Conservation (phyloP, 2,888 invertebrate species). For the Drosophila pegasa region DNA sequence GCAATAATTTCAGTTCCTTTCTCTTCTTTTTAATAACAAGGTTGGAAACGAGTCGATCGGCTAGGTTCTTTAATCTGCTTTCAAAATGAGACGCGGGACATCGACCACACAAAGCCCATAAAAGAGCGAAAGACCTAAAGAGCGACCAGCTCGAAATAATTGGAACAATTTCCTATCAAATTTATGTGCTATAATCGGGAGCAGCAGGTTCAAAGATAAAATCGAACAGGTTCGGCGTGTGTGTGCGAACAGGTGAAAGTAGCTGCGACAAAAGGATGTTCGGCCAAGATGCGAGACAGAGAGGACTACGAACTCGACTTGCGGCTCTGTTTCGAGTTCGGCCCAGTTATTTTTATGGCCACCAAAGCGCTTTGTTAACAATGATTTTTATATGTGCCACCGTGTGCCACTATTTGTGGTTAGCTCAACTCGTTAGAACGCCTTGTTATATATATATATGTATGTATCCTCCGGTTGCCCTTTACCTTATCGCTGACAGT, state of each 20-base stretch:
- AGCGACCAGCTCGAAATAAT: slow-evolving; percentile 66
- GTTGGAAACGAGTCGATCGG: slow-evolving; percentile 46
- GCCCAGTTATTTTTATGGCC: slow-evolving; percentile 72
- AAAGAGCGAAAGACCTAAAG: slow-evolving; percentile 44
- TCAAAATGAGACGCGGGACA: slow-evolving; percentile 67
- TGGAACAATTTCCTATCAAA: slow-evolving; percentile 80
- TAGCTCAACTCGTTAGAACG: slow-evolving; percentile 71
- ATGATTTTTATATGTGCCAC: slow-evolving; percentile 73
- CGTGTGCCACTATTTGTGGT: slow-evolving; percentile 67
- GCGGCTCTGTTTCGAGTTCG: slow-evolving; percentile 22
- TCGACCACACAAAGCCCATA: slow-evolving; percentile 79
- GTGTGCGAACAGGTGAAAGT: slow-evolving; percentile 74
- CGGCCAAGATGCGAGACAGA: background rate
- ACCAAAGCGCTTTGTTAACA: slow-evolving; percentile 78
- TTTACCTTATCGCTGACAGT: slow-evolving; percentile 69
- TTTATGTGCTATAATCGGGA: slow-evolving; percentile 80
- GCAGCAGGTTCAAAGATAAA: slow-evolving; percentile 81
- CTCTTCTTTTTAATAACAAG: slow-evolving; percentile 66
- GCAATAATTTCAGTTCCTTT: slow-evolving; percentile 55
- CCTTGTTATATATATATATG: slow-evolving; percentile 57
- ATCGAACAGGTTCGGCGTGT: slow-evolving; percentile 58
- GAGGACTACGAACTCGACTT: background rate
- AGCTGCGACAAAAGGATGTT: slow-evolving; percentile 60
- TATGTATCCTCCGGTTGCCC: slow-evolving; percentile 35
- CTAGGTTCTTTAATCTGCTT: slow-evolving; percentile 70